Base-by-base conservation (phyloP, 1,140 invertebrate species). In the Eurytemora carolleeae region DNA sequence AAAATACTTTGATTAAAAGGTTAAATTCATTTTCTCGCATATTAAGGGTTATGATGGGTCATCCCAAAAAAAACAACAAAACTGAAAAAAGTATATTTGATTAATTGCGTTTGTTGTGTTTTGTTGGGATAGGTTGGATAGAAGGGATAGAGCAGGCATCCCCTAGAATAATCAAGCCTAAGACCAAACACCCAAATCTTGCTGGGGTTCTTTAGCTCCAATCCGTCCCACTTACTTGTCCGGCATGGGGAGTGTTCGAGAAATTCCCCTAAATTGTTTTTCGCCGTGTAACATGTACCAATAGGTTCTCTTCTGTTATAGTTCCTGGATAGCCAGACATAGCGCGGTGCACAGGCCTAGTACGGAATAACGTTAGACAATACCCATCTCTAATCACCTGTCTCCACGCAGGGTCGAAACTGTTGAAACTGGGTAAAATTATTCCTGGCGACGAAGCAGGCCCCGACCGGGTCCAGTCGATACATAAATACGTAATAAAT, bases 311-410 rank as follows among this genome's bases (percentile, higher is more conserved):
- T 77, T 67, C 86, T 79, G 68, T 82, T 80, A 59, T 79, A 76
- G 70, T 79, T 76, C 16, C 69, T 70, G 1, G 84, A 82, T 77
- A 79, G 91, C 77, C 85, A 95, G 44, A 91, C 83, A 75, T 96
- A 97, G 61, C 91, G 80, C 0, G 93, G 92, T 24, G 93, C 93
- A 74, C 93, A 97, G 1, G 91, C 91, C 91, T 96, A 76, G 15
- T 54, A 24, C 3, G 17, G 17, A 56, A 52, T n/a, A n/a, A n/a
- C n/a, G n/a, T n/a, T n/a, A n/a, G n/a, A n/a, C n/a, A n/a, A n/a
- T n/a, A n/a, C n/a, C 15, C n/a, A n/a, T n/a, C n/a, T n/a, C n/a
- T 12, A 56, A 63, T 59, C 70, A 71, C 74, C 55, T 55, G 57
- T 24, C 26, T 59, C 58, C 19, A 59, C 58, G 72, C 90, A 95